Conservation (phyloP, 2,797 vertebrate genomes). For the Peromyscus eremicus region DNA sequence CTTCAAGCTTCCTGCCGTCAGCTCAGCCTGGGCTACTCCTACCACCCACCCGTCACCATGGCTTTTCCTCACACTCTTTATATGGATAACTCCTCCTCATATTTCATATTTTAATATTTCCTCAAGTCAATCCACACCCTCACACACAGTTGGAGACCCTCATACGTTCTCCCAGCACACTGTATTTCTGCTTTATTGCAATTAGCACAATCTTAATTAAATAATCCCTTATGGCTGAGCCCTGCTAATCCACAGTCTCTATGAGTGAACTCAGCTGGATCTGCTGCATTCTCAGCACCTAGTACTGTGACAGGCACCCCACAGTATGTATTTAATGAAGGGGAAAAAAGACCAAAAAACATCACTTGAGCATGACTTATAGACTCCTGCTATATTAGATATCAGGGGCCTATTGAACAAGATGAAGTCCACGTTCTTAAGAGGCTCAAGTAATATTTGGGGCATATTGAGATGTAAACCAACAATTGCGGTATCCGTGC, state of each 20-base stretch:
- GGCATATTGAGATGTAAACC: neutral
- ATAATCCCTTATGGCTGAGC: neutral
- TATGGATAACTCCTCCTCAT: neutral
- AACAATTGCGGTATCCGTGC: neutral
- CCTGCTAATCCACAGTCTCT: neutral
- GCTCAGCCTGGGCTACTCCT: neutral
- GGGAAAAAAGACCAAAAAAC: neutral
- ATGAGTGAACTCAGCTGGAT: fast-evolving
- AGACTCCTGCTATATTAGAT: neutral
- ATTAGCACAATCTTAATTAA: slow-evolving; percentile 32
- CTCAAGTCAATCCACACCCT: neutral
- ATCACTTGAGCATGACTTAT: neutral
- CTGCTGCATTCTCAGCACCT: fast-evolving
- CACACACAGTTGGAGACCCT: neutral
- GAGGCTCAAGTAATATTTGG: slow-evolving; percentile 4
- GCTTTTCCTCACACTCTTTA: neutral
- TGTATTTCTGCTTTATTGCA: slow-evolving; percentile 40
- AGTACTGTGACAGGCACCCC: neutral
- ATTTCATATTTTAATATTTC: slow-evolving; percentile 43
- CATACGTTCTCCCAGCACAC: neutral
- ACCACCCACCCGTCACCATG: fast-evolving
- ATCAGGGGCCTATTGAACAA: neutral
- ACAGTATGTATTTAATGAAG: neutral
- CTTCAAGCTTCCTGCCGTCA: neutral
- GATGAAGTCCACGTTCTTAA: neutral